Conservation (phyloP, 2,888 invertebrate species). For the Erebia ligea region DNA sequence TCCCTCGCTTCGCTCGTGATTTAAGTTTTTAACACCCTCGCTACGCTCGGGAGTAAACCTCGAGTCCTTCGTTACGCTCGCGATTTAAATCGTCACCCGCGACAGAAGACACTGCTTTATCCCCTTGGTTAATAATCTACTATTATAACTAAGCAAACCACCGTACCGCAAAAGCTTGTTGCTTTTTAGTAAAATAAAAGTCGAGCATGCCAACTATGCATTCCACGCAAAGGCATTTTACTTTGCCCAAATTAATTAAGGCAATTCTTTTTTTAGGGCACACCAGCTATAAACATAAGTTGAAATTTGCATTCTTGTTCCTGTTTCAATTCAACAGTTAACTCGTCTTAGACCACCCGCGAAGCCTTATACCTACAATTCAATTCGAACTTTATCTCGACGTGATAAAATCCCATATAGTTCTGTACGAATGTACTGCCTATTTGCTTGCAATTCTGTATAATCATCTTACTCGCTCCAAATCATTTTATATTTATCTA, state of each 20-base stretch:
- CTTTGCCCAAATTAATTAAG: constrained; percentile 36
- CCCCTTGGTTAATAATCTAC: no score
- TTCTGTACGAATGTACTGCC: constrained; percentile 44
- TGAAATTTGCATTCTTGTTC: constrained; percentile 76
- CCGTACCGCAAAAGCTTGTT: background rate
- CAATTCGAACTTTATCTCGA: constrained; percentile 74
- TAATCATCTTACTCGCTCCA: constrained; percentile 49
- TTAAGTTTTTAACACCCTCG: no score
- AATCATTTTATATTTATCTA: constrained; percentile 49
- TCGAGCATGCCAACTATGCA: constrained; percentile 7
- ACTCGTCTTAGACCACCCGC: constrained; percentile 80
- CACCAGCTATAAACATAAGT: constrained; percentile 33
- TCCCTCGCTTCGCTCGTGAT: no score
- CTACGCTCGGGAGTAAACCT: no score
- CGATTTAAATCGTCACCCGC: no score
- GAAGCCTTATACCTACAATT: constrained; percentile 59
- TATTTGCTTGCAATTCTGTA: constrained; percentile 52
- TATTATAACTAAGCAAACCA: background rate
- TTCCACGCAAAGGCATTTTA: constrained; percentile 25
- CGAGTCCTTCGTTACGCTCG: no score
- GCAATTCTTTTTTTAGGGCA: constrained; percentile 33
- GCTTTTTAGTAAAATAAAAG: background rate
- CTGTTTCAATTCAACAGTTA: constrained; percentile 70
- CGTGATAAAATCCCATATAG: constrained; percentile 56
- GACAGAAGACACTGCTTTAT: no score